Percentiles rank a stretch among this genome's conserved stretches.
These are phyloP conservation scores for Dromiciops gliroides DNA, from an alignment of 2,113 vertebrate species.

Conservation along the genomic window DNA sequence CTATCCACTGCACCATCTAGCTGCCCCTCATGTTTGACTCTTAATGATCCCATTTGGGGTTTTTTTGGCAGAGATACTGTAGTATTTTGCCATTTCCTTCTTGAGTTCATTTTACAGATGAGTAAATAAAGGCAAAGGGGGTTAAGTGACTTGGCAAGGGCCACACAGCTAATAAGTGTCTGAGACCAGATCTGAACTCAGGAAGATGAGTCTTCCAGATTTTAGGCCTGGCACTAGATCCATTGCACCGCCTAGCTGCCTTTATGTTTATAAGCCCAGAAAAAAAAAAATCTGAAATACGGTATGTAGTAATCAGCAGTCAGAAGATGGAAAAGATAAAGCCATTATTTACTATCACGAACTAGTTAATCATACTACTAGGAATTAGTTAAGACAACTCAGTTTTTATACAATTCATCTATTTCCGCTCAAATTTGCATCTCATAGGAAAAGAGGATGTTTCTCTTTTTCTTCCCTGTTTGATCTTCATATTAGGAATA, in stretches of 20 bases:
- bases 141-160: background rate
- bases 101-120: background rate
- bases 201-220: background rate
- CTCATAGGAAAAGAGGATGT: background rate
- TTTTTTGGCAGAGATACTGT: background rate
- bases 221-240: background rate
- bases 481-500: background rate
- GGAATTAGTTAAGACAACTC: background rate
- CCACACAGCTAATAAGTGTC: background rate
- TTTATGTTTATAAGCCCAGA: background rate
- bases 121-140: background rate
- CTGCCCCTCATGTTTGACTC: too few relatives aligned
- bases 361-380: background rate
- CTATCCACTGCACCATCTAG: too few relatives aligned
- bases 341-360: background rate
- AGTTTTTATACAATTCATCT: constrained; percentile 8
- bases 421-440: constrained; percentile 25
- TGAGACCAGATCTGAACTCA: background rate
- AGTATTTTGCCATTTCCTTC: background rate
- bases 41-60: too few relatives aligned
- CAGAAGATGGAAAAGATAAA: background rate
- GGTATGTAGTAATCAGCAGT: background rate
- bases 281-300: background rate
- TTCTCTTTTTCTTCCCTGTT: background rate
- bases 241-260: background rate